phyloP scores from a whole-genome alignment of 92 coral and sea anemone genomes.

The Epizoanthus illoricatus region DNA sequence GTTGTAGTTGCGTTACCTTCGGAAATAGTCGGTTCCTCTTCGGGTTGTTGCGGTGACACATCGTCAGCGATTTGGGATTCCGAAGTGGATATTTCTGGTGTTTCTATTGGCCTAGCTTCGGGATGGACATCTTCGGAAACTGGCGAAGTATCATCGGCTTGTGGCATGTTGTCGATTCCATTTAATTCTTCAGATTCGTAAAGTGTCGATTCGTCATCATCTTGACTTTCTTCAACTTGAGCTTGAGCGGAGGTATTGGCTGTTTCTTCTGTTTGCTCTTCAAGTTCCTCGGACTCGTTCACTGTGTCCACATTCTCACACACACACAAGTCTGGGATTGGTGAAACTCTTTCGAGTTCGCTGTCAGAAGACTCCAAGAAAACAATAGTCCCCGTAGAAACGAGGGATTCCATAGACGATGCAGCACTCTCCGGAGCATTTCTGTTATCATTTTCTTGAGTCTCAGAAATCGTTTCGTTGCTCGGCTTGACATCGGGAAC shows the following conservation, averaged over 20 bases:
- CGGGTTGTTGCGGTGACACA: not conserved
- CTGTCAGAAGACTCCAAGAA: conserved; percentile 16
- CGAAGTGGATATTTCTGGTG: not conserved
- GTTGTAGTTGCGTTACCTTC: not conserved
- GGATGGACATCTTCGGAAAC: not conserved
- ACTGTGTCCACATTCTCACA: not conserved
- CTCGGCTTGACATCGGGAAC: not conserved
- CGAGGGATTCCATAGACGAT: conserved; percentile 19
- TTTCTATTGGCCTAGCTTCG: not conserved
- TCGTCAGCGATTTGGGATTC: not conserved
- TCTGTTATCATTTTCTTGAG: not conserved
- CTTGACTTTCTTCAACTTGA: not conserved
- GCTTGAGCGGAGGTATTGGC: not conserved
- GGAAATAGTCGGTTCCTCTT: not conserved
- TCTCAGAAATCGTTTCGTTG: not conserved
- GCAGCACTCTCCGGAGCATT: not conserved
- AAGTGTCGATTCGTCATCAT: not conserved
- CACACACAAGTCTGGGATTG: conserved; percentile 14
- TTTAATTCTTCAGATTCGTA: not conserved
- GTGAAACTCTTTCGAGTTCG: conserved; percentile 31
- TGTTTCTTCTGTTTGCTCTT: conserved; percentile 1
- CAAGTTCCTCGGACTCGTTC: conserved; percentile 3
- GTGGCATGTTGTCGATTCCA: not conserved
- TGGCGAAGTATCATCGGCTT: not conserved
- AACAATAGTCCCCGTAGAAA: conserved; percentile 27